Percentiles rank a stretch among this genome's conserved stretches.
Conservation (phyloP, 2,888 invertebrate species). For the Eupithecia vulgata region DNA sequence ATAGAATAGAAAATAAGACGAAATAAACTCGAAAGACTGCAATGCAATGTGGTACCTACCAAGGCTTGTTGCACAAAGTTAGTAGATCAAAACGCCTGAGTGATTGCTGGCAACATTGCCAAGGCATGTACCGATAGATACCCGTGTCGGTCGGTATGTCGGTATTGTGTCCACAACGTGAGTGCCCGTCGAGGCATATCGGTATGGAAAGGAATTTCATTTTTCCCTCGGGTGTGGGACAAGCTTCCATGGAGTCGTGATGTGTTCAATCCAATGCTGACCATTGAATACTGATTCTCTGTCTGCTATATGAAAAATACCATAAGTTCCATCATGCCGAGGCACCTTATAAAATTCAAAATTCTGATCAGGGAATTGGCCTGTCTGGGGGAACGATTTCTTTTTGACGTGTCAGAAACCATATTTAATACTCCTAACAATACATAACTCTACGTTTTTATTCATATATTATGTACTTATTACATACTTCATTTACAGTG, state of each 20-base stretch:
- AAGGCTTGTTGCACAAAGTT: neutral
- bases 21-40: neutral
- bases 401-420: neutral
- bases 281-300: conserved; percentile 67
- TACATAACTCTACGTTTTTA: neutral
- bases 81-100: conserved; percentile 2
- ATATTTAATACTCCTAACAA: too few species aligned
- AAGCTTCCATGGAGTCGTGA: conserved; percentile 55
- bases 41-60: neutral
- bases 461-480: neutral
- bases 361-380: conserved; percentile 3
- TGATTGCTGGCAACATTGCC: conserved; percentile 10
- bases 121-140: neutral
- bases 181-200: conserved; percentile 37
- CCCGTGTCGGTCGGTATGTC: too few species aligned
- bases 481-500: conserved; percentile 16
- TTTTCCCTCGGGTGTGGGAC: conserved; percentile 56
- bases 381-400: neutral
- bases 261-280: conserved; percentile 62
- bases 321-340: conserved; percentile 16
- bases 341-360: conserved; percentile 4
- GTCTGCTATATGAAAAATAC: conserved; percentile 42
- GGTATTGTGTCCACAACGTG: conserved; percentile 45
- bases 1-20: neutral
- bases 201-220: conserved; percentile 65